Conservation (phyloP, 1,140 invertebrate genomes). For the Limonius californicus region DNA sequence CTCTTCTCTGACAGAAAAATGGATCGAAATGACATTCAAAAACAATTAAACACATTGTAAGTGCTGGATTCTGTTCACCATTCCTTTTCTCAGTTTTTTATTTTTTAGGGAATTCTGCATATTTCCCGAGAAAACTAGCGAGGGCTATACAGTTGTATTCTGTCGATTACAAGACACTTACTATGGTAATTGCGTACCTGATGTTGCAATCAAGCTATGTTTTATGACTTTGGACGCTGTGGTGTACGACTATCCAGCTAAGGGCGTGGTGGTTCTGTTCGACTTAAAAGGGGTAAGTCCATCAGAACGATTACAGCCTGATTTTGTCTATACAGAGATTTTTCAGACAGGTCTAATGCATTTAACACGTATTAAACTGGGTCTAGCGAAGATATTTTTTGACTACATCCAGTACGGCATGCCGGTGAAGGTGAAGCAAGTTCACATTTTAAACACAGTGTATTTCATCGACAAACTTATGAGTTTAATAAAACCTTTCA, state of each 20-base stretch:
- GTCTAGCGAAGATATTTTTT: slow-evolving; percentile 47
- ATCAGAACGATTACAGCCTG: too few species aligned
- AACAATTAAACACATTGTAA: too few species aligned
- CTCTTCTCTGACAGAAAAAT: too few species aligned
- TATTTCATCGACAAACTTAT: slow-evolving; percentile 62
- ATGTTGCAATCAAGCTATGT: slow-evolving; percentile 57
- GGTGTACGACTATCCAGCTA: slow-evolving; percentile 38
- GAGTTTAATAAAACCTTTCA: slow-evolving; percentile 58
- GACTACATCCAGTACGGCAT: slow-evolving; percentile 54
- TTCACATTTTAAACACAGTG: slow-evolving; percentile 62
- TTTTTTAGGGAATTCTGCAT: slow-evolving; percentile 43
- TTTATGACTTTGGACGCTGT: slow-evolving; percentile 58
- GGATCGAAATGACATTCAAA: too few species aligned
- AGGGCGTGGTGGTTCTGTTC: slow-evolving; percentile 57
- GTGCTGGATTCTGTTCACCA: too few species aligned
- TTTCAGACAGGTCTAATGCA: slow-evolving; percentile 51
- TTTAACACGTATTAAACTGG: slow-evolving; percentile 52
- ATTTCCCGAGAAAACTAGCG: slow-evolving; percentile 55
- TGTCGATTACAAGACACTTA: slow-evolving; percentile 55
- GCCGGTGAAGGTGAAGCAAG: slow-evolving; percentile 57
- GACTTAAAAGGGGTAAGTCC: slow-evolving; percentile 58
- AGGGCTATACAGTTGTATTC: slow-evolving; percentile 59
- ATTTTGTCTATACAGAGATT: too few species aligned
- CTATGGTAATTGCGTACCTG: slow-evolving; percentile 57
- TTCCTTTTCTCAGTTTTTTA: too few species aligned